Conservation (phyloP, 2,888 invertebrate species). For the Coecobrya sp. region DNA sequence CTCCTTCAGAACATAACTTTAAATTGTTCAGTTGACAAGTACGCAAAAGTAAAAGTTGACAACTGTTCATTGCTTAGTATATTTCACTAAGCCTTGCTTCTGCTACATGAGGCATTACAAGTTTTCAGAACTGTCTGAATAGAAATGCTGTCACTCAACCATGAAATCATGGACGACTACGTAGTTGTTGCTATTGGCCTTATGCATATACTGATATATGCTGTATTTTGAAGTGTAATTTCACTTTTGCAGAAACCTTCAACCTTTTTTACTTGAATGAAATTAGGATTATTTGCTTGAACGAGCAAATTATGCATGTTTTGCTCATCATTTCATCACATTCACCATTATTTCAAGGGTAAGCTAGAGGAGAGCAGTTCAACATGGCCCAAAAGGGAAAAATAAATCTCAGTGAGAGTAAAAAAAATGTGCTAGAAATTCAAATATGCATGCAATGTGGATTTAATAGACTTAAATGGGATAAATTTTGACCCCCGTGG, state of each 20-base stretch:
- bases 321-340: slow-evolving; percentile 16
- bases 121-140: slow-evolving; percentile 11
- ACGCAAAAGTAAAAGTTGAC: slow-evolving; percentile 15
- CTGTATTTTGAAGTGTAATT: neutral
- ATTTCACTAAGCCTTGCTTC: neutral
- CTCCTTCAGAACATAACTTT: neutral
- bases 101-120: slow-evolving; percentile 8
- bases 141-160: neutral
- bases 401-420: too few species aligned
- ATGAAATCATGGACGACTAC: neutral
- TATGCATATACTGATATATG: neutral
- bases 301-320: slow-evolving; percentile 25
- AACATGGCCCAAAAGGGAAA: neutral
- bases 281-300: slow-evolving; percentile 28
- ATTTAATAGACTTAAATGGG: too few species aligned
- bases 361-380: neutral
- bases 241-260: neutral
- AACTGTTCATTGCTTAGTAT: neutral
- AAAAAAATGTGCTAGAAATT: too few species aligned
- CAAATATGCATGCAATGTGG: too few species aligned
- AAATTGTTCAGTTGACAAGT: neutral
- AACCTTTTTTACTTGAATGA: neutral
- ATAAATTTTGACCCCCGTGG: too few species aligned
- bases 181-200: neutral
- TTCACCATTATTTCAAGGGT: slow-evolving; percentile 19